A percentile compares a stretch with the other conserved stretches of the same genome.
Conservation (phyloP, 2,797 vertebrate genomes). For the Chaetodon trifasciatus region DNA sequence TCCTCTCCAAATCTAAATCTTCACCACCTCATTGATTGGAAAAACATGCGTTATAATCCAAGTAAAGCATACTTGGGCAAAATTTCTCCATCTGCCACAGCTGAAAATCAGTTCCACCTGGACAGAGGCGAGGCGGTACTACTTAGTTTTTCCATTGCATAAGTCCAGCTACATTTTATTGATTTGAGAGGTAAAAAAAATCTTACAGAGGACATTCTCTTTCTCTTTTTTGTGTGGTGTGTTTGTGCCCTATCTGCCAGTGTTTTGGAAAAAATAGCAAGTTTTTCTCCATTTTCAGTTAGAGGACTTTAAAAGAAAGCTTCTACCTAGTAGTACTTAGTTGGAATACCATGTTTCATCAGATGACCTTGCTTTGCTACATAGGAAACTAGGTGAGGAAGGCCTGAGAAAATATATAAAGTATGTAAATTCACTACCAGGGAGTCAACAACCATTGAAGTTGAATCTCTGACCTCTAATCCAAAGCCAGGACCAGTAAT, state of each 20-base stretch:
- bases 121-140: slow-evolving; percentile 26
- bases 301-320: slow-evolving; percentile 1
- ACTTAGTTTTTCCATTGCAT: slow-evolving; percentile 73
- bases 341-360: neutral
- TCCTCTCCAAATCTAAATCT: slow-evolving; percentile 26
- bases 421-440: neutral
- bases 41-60: slow-evolving; percentile 45
- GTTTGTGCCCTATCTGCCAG: slow-evolving; percentile 14
- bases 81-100: slow-evolving; percentile 36
- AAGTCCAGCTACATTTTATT: slow-evolving; percentile 68
- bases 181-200: slow-evolving; percentile 25
- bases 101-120: slow-evolving; percentile 76
- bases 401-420: neutral
- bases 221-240: neutral
- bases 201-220: slow-evolving; percentile 8
- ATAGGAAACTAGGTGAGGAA: neutral
- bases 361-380: slow-evolving; percentile 1
- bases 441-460: neutral
- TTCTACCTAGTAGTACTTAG: slow-evolving; percentile 3
- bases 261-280: slow-evolving; percentile 3
- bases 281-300: slow-evolving; percentile 30
- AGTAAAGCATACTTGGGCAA: slow-evolving; percentile 42
- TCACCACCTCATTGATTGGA: slow-evolving; percentile 30
- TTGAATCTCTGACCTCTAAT: neutral
- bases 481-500: neutral